Percentiles rank a stretch among this genome's conserved stretches.
These are phyloP conservation scores for Brenthis hecate DNA, from an alignment of 2,888 invertebrate species.

Conservation along the genomic window DNA sequence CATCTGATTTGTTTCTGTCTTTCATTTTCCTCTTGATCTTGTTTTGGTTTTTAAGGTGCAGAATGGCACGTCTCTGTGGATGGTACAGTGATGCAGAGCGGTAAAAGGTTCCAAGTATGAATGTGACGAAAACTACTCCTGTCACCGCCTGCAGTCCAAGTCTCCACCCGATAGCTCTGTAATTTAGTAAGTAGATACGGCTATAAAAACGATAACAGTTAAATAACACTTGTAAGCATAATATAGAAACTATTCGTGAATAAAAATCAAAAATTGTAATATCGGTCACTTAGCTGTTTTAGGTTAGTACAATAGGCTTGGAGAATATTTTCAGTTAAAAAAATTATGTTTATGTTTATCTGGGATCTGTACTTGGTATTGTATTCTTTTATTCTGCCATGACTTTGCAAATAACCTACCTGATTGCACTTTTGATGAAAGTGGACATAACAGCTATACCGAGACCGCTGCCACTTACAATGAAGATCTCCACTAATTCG, in stretches of 20 bases:
- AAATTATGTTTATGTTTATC: no score
- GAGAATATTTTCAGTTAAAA: no score
- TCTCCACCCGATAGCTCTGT: constrained; percentile 90
- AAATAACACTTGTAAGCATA: no score
- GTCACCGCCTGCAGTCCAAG: constrained; percentile 92
- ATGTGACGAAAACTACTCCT: constrained; percentile 91
- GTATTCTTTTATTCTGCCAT: no score
- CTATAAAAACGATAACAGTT: neutral
- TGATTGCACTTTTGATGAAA: constrained; percentile 89
- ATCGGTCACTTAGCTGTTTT: no score
- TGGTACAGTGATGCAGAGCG: constrained; percentile 94
- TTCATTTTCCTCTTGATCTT: constrained; percentile 89
- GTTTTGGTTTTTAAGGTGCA: constrained; percentile 92
- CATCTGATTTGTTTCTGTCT: constrained; percentile 89
- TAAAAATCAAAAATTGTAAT: no score
- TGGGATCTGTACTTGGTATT: no score
- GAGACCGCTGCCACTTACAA: constrained; percentile 92
- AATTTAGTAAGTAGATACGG: constrained; percentile 46
- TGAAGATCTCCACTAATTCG: constrained; percentile 93
- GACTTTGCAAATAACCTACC: constrained; percentile 70
- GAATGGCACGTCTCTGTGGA: constrained; percentile 91
- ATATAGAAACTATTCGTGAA: no score
- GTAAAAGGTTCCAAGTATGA: constrained; percentile 93
- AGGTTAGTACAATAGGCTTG: no score
- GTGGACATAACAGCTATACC: constrained; percentile 93